Evolutionary conservation across 2,888 invertebrate species (phyloP), one percentile per base, ranked within the genome.

Genomic region (Callyntrura guangdongensis): DNA sequence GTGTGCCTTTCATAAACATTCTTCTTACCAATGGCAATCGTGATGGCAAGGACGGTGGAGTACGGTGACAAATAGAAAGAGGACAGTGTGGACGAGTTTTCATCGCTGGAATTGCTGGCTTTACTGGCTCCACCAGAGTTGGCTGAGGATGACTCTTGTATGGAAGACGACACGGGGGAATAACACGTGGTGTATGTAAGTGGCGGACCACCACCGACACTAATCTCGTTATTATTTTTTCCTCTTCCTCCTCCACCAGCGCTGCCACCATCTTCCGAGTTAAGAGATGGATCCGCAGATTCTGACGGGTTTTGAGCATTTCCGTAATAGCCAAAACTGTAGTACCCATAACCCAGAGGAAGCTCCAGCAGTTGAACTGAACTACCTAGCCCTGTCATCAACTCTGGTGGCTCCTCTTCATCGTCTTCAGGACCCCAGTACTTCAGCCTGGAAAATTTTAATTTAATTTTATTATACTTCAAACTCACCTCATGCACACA

Each of bases 31-130:
- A 92, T 91, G 82, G 98, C 99, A 94, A 99, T 98, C 20, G 98
- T 98, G 0, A 98, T 98, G 95, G 98, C 98, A 12, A 98, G 95
- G 6, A 98, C 98, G 3, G 98, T 98, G 0, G 98, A 98, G 94
- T 98, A 98, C 0, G 98, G 98, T 0, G 98, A 98, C 94, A 98
- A 86, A 79, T 90, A 98, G 86, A 93, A 93, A 49, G 94, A 92
- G 49, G 92, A 91, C 83, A 93, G 61, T 11, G 84, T 79, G 53
- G 92, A 91, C 12, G 85, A 82, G 64, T 81, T 81, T 81, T 84
- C 87, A 81, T 85, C 77, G 45, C 77, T 90, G 61, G 86, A 86
- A 85, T 86, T 86, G 25, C 84, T 49, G 45, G 74, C 27, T 85
- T 88, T 79, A 67, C 91, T 74, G 45, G 47, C 64, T 47, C 86